These are phyloP conservation scores for Melanotaenia pygmaea DNA, from an alignment of 2,797 vertebrate species.

Conservation along the genomic window DNA sequence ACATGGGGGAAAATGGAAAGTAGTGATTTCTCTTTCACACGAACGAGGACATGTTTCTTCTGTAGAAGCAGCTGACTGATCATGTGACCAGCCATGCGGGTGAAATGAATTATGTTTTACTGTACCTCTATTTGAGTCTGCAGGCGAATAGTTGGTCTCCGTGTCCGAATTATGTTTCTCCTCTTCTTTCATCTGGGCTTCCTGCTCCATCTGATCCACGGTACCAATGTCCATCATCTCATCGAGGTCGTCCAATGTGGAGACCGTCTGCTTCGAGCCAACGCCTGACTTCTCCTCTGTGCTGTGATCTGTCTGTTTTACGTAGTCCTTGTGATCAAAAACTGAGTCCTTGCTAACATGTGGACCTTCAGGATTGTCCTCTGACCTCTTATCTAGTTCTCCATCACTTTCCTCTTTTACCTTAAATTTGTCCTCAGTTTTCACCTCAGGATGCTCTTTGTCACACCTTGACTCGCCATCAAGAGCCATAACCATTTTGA, in stretches of 20 bases:
- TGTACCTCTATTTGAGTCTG: slow-evolving; percentile 43
- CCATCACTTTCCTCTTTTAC: slow-evolving; percentile 62
- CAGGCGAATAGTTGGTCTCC: slow-evolving; percentile 32
- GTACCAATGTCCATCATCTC: slow-evolving; percentile 77
- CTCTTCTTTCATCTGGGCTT: slow-evolving; percentile 73
- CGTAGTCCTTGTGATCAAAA: background rate
- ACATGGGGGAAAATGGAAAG: too few species aligned
- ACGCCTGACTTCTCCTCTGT: background rate
- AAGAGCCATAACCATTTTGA: background rate
- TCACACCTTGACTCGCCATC: slow-evolving; percentile 3
- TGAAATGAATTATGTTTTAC: too few species aligned
- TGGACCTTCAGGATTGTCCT: slow-evolving; percentile 10
- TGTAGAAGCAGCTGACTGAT: too few species aligned
- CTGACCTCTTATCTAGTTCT: background rate
- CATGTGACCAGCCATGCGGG: too few species aligned
- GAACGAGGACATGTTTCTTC: too few species aligned
- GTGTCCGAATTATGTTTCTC: slow-evolving; percentile 20
- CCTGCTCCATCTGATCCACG: slow-evolving; percentile 72
- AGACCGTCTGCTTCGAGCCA: background rate
- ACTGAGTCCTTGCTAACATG: slow-evolving; percentile 5
- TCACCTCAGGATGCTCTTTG: slow-evolving; percentile 2
- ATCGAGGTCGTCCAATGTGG: slow-evolving; percentile 53
- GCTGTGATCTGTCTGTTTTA: background rate
- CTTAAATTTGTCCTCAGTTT: slow-evolving; percentile 48
- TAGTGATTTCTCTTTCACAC: too few species aligned